Evolutionary conservation across 2,797 vertebrate genomes (phyloP), one percentile per base, ranked within the genome.

Genomic region (Hyperoplus lanceolatus): DNA sequence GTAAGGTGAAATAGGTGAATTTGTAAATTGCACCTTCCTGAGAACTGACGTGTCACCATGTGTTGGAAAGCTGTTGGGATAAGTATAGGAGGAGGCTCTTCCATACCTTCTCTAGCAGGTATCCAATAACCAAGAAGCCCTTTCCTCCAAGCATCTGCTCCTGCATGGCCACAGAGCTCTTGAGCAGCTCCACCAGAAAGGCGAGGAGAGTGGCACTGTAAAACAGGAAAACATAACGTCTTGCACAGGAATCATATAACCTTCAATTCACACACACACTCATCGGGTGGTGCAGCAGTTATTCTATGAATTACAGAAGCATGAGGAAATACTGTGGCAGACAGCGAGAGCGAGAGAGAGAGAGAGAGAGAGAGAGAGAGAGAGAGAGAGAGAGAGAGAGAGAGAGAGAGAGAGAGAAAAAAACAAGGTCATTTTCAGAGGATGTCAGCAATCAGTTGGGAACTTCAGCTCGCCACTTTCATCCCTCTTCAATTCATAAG

Each of bases 101-200:
- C 4, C 29, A 6, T 82, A 99, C 98, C 98, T 99, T 99, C 95
- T 99, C 98, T 65, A 99, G 95, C 82, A 97, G 96, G 87, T 97
- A 96, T 56, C 98, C 98, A 89, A 99, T 97, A 55, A 99, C 98
- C 92, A 99, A 94, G 88, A 99, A 99, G 90, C 97, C 98, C 84
- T 99, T 99, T 83, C 96, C 98, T 79, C 97, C 97, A 70, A 99
- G 95, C 96, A 99, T 98, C 94, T 99, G 98, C 70, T 99, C 98
- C 95, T 99, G 98, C 97, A 99, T 99, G 90, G 97, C 97, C 81
- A 99, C 95, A 4, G 98, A 99, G 91, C 97, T 99, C 95, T 97
- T 98, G 86, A 99, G 93, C 77, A 99, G 88, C 89, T 99, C 98
- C 92, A 99, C 96, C 79, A 99, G 96, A 89, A 99, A 99, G 77